These are phyloP conservation scores for Patella caerulea DNA, from an alignment of 2,888 invertebrate genomes.

Conservation along the genomic window DNA sequence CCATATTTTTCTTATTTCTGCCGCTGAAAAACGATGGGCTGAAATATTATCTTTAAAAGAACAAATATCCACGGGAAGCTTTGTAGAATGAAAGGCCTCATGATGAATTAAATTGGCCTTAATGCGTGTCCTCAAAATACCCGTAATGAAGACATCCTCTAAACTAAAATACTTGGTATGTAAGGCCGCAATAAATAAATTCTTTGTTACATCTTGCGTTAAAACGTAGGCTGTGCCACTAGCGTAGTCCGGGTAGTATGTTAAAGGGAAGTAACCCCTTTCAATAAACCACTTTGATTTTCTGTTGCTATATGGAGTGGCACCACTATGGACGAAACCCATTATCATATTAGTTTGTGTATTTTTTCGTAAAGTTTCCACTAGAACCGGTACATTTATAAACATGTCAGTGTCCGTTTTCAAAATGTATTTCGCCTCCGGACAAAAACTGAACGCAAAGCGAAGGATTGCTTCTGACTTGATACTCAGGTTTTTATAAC, in stretches of 20 bases:
- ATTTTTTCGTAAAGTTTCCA: background rate
- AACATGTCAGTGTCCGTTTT: background rate
- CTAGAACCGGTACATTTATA: background rate
- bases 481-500: background rate
- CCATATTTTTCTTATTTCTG: too few species aligned
- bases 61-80: too few species aligned
- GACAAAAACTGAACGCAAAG: background rate
- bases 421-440: background rate
- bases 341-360: background rate
- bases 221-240: background rate
- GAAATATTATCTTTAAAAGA: too few species aligned
- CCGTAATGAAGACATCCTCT: background rate
- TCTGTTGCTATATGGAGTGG: background rate
- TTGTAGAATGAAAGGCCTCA: too few species aligned
- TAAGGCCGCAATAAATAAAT: background rate
- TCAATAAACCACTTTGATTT: background rate
- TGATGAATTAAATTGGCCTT: too few species aligned
- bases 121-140: background rate
- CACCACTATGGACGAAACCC: background rate
- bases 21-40: too few species aligned
- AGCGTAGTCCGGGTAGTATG: background rate
- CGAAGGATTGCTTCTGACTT: background rate
- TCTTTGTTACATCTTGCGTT: background rate
- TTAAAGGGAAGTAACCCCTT: background rate
- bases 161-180: background rate